Evolutionary conservation across 2,113 vertebrate genomes (phyloP), one percentile per base, ranked within the genome.

Genomic region (Misgurnus anguillicaudatus): DNA sequence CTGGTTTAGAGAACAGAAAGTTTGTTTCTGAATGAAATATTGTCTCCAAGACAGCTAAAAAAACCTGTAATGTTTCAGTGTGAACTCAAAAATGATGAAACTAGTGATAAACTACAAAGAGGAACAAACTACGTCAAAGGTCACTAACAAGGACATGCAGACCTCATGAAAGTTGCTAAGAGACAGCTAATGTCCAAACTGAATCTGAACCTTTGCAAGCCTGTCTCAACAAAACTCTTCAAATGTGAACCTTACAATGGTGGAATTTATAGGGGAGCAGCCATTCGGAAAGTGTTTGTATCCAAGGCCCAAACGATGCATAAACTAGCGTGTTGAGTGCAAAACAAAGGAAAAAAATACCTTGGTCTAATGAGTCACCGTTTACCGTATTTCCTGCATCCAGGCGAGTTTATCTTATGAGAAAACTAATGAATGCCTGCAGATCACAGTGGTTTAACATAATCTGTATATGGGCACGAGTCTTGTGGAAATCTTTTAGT

Each of bases 231-330:
- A 60, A 42, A 72, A 72, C 53, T 58, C 70, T 42, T 58, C n/a
- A 58, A 47, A 39, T 2, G 57, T 36, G 57, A 17, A 85, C 86
- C 66, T 31, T 11, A 69, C 19, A 69, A 47, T 48, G 47, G 42
- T 45, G 5, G 5, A 14, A 68, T 68, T 68, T 68, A 68, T 31
- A 21, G 55, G 14, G 17, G 71, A 24, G n/a, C 14, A 74, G 57
- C 38, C 71, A 17, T 74, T 61, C 21, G 41, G 57, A 74, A 74
- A 74, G 19, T 45, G 39, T 74, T 74, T 74, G 55, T 47, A 31
- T 31, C 71, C 71, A n/a, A 61, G 71, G 14, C 71, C 57, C 9
- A 47, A 62, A 61, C 39, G 57, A 73, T 73, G 70, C 39, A 60
- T 42, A 51, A 51, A 51, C 48, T 51, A 51, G 48, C 13, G 14